Evolutionary conservation across 2,113 vertebrate species (phyloP).

Genomic region (Lonchura striata): DNA sequence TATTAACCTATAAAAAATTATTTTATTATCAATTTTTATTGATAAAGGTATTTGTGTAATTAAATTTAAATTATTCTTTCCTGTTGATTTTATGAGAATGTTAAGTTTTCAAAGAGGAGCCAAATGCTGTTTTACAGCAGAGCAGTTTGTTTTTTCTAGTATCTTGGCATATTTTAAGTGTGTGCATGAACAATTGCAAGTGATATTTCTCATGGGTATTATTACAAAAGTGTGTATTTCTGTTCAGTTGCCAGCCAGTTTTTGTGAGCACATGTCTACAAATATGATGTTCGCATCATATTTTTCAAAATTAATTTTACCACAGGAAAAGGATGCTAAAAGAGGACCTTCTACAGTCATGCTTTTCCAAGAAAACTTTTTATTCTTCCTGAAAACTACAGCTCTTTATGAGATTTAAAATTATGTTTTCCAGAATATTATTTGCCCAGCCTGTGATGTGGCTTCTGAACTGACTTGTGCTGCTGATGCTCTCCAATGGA

Average conservation of each 20-base stretch:
- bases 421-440: background rate
- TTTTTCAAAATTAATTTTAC: conserved; percentile 49
- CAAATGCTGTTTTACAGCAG: background rate
- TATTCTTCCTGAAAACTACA: conserved; percentile 6
- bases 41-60: background rate
- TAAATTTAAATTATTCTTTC: background rate
- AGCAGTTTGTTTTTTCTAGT: background rate
- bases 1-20: conserved; percentile 41
- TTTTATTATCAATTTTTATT: conserved; percentile 37
- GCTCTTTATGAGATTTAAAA: background rate
- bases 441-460: background rate
- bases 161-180: background rate
- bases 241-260: conserved; percentile 14
- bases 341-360: conserved; percentile 52
- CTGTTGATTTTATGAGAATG: background rate
- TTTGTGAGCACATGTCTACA: conserved; percentile 45
- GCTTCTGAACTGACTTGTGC: conserved; percentile 50
- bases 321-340: conserved; percentile 72
- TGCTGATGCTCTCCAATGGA: conserved; percentile 69
- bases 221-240: background rate
- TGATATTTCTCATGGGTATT: background rate
- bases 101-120: background rate
- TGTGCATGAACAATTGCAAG: conserved; percentile 38
- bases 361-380: conserved; percentile 39
- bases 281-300: conserved; percentile 69